phyloP scores from a whole-genome alignment of 2,113 vertebrate species.

The Sylvicapra grimmia region DNA sequence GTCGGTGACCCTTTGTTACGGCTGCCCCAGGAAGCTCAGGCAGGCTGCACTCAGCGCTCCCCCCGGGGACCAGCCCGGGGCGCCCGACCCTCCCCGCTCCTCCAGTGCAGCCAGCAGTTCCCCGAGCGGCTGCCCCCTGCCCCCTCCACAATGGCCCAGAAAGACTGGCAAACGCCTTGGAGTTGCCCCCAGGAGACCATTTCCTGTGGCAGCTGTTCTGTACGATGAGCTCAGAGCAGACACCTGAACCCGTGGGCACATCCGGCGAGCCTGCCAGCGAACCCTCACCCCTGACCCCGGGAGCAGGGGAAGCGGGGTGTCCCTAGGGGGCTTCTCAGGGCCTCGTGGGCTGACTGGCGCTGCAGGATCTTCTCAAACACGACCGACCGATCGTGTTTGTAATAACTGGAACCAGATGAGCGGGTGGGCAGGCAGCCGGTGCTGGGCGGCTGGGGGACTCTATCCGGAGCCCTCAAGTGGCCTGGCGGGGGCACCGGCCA shows the following conservation, averaged over 20 bases:
- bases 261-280: not conserved
- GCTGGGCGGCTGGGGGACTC: too few relatives aligned
- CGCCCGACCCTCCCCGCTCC: fast-evolving
- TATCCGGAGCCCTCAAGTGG: not conserved
- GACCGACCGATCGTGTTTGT: not conserved
- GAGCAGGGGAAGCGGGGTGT: not conserved
- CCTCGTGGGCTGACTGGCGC: not conserved
- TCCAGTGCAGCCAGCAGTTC: not conserved
- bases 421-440: fast-evolving
- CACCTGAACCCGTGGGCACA: fast-evolving
- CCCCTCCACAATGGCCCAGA: too few relatives aligned
- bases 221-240: not conserved
- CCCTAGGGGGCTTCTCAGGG: not conserved
- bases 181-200: not conserved
- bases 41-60: fast-evolving
- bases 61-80: fast-evolving
- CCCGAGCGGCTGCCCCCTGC: fast-evolving
- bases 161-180: not conserved
- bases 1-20: fast-evolving
- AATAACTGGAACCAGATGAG: not conserved
- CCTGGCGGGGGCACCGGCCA: not conserved
- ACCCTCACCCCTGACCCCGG: not conserved
- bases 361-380: too few relatives aligned
- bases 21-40: not conserved
- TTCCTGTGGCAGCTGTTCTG: not conserved